phyloP scores from a whole-genome alignment of 2,888 invertebrate genomes.

The Rhimphoctona megacephalus region DNA sequence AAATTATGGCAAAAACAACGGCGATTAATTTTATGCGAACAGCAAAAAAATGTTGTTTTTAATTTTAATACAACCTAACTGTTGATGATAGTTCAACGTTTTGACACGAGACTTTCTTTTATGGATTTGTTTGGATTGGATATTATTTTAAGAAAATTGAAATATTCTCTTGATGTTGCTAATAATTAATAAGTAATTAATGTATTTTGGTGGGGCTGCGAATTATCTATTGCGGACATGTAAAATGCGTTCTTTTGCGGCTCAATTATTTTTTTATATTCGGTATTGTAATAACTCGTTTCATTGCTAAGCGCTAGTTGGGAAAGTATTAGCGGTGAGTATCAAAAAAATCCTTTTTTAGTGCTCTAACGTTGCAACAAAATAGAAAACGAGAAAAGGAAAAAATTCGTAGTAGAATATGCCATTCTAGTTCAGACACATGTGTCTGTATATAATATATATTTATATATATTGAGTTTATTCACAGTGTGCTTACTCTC shows the following conservation, averaged over 20 bases:
- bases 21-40: no score
- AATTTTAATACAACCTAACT: no score
- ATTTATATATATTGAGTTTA: constrained; percentile 28
- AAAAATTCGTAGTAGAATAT: constrained; percentile 32
- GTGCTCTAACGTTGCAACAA: not conserved
- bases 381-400: not conserved
- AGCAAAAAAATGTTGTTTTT: no score
- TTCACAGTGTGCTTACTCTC: constrained; percentile 52
- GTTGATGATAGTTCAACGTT: no score
- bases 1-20: no score
- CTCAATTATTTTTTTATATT: not conserved
- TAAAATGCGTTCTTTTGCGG: not conserved
- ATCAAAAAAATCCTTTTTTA: not conserved
- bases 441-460: not conserved
- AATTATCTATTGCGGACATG: no score
- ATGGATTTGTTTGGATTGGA: not conserved
- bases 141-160: no score
- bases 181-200: no score
- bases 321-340: not conserved
- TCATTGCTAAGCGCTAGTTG: not conserved
- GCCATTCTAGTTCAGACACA: constrained; percentile 28
- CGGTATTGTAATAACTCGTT: not conserved
- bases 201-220: no score
- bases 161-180: no score
- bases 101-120: not conserved